These are phyloP conservation scores for Drosophila erecta DNA, from an alignment of 1,140 invertebrate species.

Conservation along the genomic window DNA sequence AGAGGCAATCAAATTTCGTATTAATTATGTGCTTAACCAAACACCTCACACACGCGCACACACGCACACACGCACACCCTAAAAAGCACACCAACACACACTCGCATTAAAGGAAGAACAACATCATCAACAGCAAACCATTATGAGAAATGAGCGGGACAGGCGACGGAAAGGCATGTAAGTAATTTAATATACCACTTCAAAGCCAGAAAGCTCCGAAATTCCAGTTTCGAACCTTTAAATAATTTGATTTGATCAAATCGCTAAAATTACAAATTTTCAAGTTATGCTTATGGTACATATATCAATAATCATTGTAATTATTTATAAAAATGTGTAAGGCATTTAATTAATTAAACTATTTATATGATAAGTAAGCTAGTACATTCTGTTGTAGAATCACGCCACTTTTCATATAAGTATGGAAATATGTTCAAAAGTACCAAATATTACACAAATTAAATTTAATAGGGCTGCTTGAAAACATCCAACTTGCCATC, in stretches of 20 bases:
- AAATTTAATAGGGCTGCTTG: background rate
- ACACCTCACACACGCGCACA: conserved; percentile 56
- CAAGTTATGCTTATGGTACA: too few relatives aligned
- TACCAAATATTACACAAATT: background rate
- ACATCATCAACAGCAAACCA: conserved; percentile 40
- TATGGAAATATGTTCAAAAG: too few relatives aligned
- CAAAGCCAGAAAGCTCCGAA: too few relatives aligned
- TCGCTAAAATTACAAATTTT: too few relatives aligned
- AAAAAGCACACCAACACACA: conserved; percentile 6
- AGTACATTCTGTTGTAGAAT: too few relatives aligned
- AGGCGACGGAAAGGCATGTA: background rate
- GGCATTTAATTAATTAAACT: too few relatives aligned
- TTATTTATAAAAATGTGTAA: background rate
- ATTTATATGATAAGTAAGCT: too few relatives aligned
- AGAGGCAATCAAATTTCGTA: conserved; percentile 81
- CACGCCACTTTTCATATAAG: too few relatives aligned
- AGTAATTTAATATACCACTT: background rate
- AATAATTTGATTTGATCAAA: too few relatives aligned
- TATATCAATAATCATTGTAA: too few relatives aligned
- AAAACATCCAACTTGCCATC: conserved; percentile 8
- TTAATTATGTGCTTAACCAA: conserved; percentile 82
- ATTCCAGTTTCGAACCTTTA: too few relatives aligned
- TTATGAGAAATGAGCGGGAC: conserved; percentile 10
- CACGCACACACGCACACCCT: conserved; percentile 12
- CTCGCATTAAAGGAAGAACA: conserved; percentile 15